Percentiles rank a stretch among this genome's conserved stretches.
Conservation (phyloP, 2,113 vertebrate species). For the Albula glossodonta region DNA sequence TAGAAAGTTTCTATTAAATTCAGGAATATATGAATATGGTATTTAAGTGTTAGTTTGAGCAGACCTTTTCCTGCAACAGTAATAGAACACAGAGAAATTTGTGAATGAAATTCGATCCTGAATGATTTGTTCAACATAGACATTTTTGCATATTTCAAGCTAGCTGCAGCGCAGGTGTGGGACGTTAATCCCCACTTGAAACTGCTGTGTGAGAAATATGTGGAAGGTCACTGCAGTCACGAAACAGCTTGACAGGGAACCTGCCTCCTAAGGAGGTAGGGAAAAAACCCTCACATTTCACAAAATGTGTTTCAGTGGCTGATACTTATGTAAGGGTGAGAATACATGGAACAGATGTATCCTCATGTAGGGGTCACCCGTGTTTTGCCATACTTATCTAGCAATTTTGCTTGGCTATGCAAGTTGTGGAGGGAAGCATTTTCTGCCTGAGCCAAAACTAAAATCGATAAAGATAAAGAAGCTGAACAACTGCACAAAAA, state of each 20-base stretch:
- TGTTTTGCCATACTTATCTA: neutral
- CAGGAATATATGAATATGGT: no score
- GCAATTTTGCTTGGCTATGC: neutral
- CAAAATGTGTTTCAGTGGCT: neutral
- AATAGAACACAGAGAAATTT: no score
- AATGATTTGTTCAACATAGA: neutral
- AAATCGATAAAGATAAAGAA: conserved; percentile 10
- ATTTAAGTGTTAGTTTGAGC: no score
- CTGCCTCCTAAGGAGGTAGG: neutral
- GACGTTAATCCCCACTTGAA: neutral
- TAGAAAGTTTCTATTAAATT: neutral
- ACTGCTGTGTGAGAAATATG: neutral
- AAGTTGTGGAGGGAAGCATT: neutral
- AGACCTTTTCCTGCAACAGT: no score
- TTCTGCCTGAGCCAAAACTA: neutral
- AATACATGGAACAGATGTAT: neutral
- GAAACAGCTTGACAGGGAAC: neutral
- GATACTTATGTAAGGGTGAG: neutral
- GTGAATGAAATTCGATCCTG: no score
- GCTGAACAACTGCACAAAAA: neutral
- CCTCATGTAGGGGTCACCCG: neutral
- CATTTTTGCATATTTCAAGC: conserved; percentile 1
- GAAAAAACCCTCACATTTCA: neutral
- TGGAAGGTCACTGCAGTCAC: neutral
- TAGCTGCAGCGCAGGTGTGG: neutral